These are phyloP conservation scores for Centrocercus urophasianus DNA, from an alignment of 2,113 vertebrate species.

Conservation along the genomic window DNA sequence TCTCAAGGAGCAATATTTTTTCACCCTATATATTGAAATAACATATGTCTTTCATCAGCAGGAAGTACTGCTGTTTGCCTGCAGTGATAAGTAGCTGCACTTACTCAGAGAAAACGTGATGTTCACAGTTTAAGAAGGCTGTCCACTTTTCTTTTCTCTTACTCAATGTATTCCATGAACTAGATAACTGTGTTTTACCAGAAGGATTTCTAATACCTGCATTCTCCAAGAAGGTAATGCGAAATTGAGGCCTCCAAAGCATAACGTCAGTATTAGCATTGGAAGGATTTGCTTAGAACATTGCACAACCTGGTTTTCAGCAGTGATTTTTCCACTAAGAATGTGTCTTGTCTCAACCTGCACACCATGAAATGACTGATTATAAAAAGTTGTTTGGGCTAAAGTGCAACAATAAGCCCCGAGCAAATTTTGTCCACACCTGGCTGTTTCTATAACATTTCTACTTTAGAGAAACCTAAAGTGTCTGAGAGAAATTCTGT, in stretches of 20 bases:
- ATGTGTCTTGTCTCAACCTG: not conserved
- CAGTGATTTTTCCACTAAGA: not conserved
- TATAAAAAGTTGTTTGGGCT: not conserved
- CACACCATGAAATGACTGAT: not conserved
- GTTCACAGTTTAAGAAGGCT: not conserved
- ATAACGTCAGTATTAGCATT: not conserved
- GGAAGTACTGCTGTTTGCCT: not conserved
- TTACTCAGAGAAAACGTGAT: not conserved
- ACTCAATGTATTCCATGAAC: not conserved
- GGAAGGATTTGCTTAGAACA: not conserved
- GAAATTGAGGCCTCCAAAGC: not conserved
- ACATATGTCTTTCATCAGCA: not conserved
- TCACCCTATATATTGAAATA: not conserved
- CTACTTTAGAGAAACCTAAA: not conserved
- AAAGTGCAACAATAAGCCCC: not conserved
- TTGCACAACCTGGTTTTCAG: not conserved
- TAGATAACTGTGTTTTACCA: not conserved
- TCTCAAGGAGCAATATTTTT: not conserved
- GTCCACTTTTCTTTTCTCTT: not conserved
- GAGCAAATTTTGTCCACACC: not conserved
- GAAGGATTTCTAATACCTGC: not conserved
- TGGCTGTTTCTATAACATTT: slow-evolving; percentile 4
- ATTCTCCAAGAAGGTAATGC: not conserved
- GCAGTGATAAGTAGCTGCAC: not conserved
- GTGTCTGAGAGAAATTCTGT: not conserved